phyloP scores from a whole-genome alignment of 2,113 vertebrate species.

The Clupea harengus region DNA sequence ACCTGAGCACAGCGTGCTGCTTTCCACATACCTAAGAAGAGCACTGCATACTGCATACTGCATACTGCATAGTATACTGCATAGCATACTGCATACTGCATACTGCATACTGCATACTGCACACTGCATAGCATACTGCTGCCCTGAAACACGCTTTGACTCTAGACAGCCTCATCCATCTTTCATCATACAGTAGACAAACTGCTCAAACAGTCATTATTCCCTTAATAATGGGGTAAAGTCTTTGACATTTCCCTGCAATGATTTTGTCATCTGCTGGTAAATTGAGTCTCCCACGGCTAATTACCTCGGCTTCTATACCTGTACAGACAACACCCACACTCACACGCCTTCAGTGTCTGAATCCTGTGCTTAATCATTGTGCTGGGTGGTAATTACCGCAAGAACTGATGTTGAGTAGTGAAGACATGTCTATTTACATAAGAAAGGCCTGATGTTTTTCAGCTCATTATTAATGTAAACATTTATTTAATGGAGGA shows the following conservation, averaged over 20 bases:
- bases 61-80: background rate
- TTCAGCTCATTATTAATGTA: constrained; percentile 48
- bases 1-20: background rate
- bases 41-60: no score
- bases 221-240: background rate
- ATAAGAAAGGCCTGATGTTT: constrained; percentile 30
- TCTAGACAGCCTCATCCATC: background rate
- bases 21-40: no score
- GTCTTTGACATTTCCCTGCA: constrained; percentile 34
- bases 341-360: background rate
- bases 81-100: background rate
- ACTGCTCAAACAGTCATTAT: constrained; percentile 29
- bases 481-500: constrained; percentile 45
- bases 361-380: constrained; percentile 56
- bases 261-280: constrained; percentile 54
- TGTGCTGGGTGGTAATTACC: constrained; percentile 46
- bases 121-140: background rate
- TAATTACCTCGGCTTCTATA: constrained; percentile 56
- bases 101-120: background rate
- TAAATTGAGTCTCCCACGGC: constrained; percentile 55
- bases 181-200: background rate
- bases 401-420: constrained; percentile 59
- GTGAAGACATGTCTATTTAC: constrained; percentile 51
- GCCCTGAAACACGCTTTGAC: background rate
- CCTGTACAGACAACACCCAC: constrained; percentile 56